Evolutionary conservation across 2,888 invertebrate species (phyloP).

Genomic region (Drosophila picticornis): DNA sequence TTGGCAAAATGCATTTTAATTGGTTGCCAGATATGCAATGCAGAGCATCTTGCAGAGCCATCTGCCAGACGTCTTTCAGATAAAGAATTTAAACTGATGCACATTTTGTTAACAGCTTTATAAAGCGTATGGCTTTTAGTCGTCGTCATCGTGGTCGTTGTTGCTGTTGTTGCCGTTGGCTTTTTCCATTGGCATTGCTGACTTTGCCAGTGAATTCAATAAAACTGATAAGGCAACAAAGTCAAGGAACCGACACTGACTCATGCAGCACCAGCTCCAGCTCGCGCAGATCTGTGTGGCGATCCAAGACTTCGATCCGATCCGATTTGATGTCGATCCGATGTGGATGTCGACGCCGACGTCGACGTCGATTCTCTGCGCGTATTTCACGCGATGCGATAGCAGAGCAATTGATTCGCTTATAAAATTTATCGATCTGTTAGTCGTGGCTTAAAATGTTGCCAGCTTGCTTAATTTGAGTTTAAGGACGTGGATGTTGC

Average conservation of each 20-base stretch:
- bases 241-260: constrained; percentile 62
- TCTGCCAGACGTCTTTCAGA: constrained; percentile 70
- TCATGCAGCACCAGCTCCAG: constrained; percentile 33
- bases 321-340: constrained; percentile 39
- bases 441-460: constrained; percentile 60
- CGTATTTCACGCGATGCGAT: constrained; percentile 80
- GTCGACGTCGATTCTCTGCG: constrained; percentile 24
- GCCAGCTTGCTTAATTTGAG: constrained; percentile 40
- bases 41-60: constrained; percentile 63
- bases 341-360: constrained; percentile 12
- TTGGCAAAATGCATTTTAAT: constrained; percentile 83
- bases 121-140: constrained; percentile 77
- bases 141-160: constrained; percentile 20
- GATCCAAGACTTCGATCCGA: constrained; percentile 24
- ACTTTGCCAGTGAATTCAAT: constrained; percentile 63
- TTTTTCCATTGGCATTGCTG: constrained; percentile 34
- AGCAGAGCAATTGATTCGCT: constrained; percentile 82
- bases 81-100: constrained; percentile 84
- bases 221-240: constrained; percentile 81
- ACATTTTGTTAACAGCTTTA: constrained; percentile 84
- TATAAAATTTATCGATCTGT: constrained; percentile 81
- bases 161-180: constrained; percentile 25
- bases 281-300: constrained; percentile 24
- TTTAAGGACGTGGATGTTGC: constrained; percentile 34
- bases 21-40: constrained; percentile 83